Conservation (phyloP, 2,113 vertebrate genomes). For the Pseudonaja textilis region DNA sequence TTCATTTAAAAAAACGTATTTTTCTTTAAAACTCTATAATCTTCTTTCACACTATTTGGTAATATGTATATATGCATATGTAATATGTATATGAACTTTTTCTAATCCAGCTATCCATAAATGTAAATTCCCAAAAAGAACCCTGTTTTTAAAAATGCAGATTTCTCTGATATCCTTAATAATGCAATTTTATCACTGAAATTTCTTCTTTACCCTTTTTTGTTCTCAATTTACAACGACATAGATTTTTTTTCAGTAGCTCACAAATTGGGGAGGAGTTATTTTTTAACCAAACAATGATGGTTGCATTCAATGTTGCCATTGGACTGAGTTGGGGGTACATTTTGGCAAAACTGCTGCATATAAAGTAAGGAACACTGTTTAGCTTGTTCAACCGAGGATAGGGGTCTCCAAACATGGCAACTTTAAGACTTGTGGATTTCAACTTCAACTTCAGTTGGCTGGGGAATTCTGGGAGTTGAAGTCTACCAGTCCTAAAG, state of each 20-base stretch:
- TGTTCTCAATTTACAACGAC: background rate
- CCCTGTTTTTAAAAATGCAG: background rate
- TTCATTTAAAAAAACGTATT: background rate
- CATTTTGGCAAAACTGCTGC: background rate
- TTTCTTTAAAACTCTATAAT: background rate
- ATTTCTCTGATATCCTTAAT: background rate
- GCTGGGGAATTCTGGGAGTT: background rate
- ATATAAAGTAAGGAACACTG: background rate
- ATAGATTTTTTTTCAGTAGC: background rate
- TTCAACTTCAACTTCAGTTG: background rate
- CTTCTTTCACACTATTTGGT: background rate
- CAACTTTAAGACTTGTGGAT: background rate
- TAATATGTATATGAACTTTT: background rate
- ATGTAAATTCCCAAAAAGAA: background rate
- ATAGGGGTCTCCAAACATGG: background rate
- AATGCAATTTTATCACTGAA: background rate
- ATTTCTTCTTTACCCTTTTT: background rate
- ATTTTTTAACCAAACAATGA: background rate
- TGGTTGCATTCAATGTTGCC: background rate
- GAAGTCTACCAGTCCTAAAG: background rate
- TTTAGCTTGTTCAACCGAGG: background rate
- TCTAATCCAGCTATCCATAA: background rate
- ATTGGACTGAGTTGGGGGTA: background rate
- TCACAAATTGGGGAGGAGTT: background rate
- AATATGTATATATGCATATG: background rate